phyloP scores from a whole-genome alignment of 2,113 vertebrate genomes.

The Scomber japonicus region DNA sequence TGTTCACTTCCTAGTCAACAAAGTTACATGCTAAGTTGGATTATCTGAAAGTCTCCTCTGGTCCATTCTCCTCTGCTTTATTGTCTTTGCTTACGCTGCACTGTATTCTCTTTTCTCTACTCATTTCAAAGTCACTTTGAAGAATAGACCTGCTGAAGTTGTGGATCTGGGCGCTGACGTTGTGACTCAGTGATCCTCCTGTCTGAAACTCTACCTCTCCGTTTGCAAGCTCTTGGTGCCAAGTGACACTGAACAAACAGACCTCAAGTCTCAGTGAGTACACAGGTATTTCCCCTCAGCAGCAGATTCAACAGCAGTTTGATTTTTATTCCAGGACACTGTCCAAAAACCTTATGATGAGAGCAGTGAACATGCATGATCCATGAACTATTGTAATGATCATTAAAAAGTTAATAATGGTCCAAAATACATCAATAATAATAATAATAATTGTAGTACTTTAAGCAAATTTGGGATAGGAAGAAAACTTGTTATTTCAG shows the following conservation, averaged over 20 bases:
- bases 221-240: slow-evolving; percentile 11
- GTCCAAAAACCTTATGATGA: too few relatives aligned
- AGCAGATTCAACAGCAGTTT: background rate
- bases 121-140: slow-evolving; percentile 13
- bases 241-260: slow-evolving; percentile 30
- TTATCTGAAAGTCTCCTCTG: too few relatives aligned
- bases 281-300: slow-evolving; percentile 8
- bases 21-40: too few relatives aligned
- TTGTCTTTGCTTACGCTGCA: background rate
- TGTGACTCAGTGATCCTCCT: slow-evolving; percentile 37
- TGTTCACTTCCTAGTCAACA: too few relatives aligned
- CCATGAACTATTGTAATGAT: too few relatives aligned
- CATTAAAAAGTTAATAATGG: background rate
- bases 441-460: too few relatives aligned
- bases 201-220: slow-evolving; percentile 10
- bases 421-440: background rate
- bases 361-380: background rate
- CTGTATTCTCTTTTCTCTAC: background rate
- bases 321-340: background rate
- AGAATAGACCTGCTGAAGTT: slow-evolving; percentile 5
- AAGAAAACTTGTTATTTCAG: too few relatives aligned
- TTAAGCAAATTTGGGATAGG: too few relatives aligned
- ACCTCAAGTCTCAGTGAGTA: slow-evolving; percentile 18
- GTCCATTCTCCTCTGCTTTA: background rate
- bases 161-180: slow-evolving; percentile 21